Evolutionary conservation across 2,113 vertebrate genomes (phyloP), one percentile per base, ranked within the genome.

Genomic region (Chamaetylas fuelleborni): DNA sequence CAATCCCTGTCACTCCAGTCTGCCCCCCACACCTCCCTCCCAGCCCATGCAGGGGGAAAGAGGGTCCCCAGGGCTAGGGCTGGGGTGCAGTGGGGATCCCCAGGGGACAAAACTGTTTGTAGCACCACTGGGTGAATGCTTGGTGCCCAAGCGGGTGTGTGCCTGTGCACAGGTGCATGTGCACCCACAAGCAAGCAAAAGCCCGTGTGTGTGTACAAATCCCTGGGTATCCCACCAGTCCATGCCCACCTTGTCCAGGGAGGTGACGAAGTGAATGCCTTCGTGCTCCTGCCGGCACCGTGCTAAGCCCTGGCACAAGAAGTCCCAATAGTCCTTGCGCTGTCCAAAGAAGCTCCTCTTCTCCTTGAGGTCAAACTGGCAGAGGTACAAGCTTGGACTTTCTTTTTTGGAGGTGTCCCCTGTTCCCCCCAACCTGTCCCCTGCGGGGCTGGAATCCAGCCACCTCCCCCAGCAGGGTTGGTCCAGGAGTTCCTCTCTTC

Each of bases 241-340:
- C 2, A 0, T 45, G 62, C 94, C 67, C 76, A 98, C 98, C 97
- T 98, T 98, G 82, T 97, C 93, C 80, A 97, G 95, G 6, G 96
- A 86, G 50, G 48, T 62, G 73, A 98, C 82, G 0, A 98, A 97
- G 28, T n/a, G 88, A 60, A 91, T 5, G 13, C 94, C 97, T 85
- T 96, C 10, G 0, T 96, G 95, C 62, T 57, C 40, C 88, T 96
- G 92, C 19, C 95, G 95, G 38, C 94, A 85, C 28, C 1, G 90
- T 1, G 90, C 66, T 53, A 98, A 91, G 47, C 96, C 94, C 1
- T 95, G 86, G 79, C 93, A 97, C 40, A 98, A 77, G 83, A 98
- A 98, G 84, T 98, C 98, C 98, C 98, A 98, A 23, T 98, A 98
- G 76, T 97, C 97, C 71, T 97, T 98, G 71, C 73, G 97, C 58